Evolutionary conservation across 1,140 invertebrate genomes (phyloP).

Genomic region (Drosophila littoralis): DNA sequence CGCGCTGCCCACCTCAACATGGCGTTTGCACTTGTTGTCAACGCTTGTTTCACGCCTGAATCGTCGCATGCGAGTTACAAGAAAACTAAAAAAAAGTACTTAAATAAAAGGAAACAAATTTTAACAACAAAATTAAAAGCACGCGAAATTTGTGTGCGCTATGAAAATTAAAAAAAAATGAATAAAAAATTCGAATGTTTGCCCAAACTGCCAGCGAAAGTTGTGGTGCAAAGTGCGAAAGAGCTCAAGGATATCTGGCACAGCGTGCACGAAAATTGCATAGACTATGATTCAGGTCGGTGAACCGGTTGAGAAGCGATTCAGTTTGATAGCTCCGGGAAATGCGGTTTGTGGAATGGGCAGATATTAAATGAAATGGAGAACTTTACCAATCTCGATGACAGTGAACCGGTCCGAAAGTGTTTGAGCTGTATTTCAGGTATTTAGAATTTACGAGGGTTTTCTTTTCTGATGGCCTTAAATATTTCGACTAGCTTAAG

Average conservation of each 20-base stretch:
- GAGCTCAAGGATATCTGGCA: constrained; percentile 8
- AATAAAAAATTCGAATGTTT: constrained; percentile 17
- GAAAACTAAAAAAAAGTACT: neutral
- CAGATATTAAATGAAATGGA: too few species aligned
- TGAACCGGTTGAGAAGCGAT: constrained; percentile 1
- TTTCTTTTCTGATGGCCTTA: too few species aligned
- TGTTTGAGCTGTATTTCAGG: too few species aligned
- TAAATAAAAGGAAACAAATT: constrained; percentile 39
- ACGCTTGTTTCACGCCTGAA: constrained; percentile 57
- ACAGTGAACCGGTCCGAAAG: too few species aligned
- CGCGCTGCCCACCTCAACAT: neutral
- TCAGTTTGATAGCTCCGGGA: neutral
- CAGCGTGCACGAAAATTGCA: constrained; percentile 2
- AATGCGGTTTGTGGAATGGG: too few species aligned
- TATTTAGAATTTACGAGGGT: too few species aligned
- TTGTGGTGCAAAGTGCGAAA: constrained; percentile 19
- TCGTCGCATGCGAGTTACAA: constrained; percentile 40
- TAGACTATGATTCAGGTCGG: neutral
- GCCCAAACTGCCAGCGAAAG: too few species aligned
- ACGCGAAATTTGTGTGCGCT: constrained; percentile 41
- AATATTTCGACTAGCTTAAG: too few species aligned
- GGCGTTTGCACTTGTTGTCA: constrained; percentile 24
- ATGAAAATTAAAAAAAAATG: constrained; percentile 29
- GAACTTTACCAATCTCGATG: too few species aligned
- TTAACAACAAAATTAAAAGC: constrained; percentile 54